These are phyloP conservation scores for Tragelaphus buxtoni DNA, from an alignment of 2,113 vertebrate species.

Conservation along the genomic window DNA sequence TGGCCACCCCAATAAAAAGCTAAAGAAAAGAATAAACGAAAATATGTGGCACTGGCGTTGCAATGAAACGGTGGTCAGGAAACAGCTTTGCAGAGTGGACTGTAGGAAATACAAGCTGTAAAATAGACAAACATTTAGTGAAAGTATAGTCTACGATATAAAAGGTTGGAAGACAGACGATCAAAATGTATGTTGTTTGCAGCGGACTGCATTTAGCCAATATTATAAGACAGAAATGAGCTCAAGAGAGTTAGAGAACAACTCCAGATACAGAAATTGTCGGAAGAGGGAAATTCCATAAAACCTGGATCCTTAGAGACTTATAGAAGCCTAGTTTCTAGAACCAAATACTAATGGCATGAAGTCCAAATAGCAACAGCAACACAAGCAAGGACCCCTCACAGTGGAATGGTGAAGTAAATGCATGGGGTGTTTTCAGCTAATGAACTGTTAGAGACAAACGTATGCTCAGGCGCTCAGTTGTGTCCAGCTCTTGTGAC, in stretches of 20 bases:
- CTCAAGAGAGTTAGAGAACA: background rate
- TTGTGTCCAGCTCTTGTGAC: background rate
- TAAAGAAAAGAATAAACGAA: background rate
- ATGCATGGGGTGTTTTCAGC: too few relatives aligned
- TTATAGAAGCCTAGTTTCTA: background rate
- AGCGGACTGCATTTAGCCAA: too few relatives aligned
- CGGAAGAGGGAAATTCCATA: background rate
- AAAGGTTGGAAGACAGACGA: background rate
- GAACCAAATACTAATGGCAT: background rate
- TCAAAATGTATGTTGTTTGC: background rate
- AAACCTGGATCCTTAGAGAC: background rate
- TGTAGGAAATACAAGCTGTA: background rate
- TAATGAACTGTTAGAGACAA: background rate
- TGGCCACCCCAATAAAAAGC: background rate
- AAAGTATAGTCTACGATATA: background rate
- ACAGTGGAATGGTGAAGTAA: background rate
- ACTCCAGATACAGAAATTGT: background rate
- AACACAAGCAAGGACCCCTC: background rate
- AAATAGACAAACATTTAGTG: background rate
- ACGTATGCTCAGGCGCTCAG: background rate
- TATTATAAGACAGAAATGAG: background rate
- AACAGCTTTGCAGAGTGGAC: background rate
- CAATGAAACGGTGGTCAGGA: fast-evolving
- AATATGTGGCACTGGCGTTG: background rate
- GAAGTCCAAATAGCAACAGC: background rate